Evolutionary conservation across 2,888 invertebrate genomes (phyloP), one percentile per base, ranked within the genome.

Genomic region (Mesoligia furuncula): DNA sequence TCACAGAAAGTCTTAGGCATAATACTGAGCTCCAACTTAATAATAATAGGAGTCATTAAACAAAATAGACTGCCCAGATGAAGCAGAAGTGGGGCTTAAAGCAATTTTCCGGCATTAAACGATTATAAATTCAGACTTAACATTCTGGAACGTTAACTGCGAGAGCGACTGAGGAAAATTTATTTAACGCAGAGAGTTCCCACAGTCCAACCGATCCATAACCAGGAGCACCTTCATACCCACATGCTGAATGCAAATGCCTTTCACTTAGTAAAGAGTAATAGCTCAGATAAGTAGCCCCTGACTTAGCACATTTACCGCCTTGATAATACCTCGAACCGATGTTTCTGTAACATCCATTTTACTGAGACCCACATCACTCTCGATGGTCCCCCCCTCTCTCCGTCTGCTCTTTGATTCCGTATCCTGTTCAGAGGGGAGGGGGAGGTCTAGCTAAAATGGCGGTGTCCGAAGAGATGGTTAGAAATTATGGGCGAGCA

Each of bases 291-390:
- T 92, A 94, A 94, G 94, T 94, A 94, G 93, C 93, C 93, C 88
- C 94, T 94, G 94, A 95, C 94, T 93, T 92, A 92, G 94, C 94
- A 95, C 94, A 93, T 95, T 95, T 92, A 91, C 92, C 89, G 90
- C 88, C 88, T 88, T 91, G 93, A 92, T 93, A 93, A 93, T 94
- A 90, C 91, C 90, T 89, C 88, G 87, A 92, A 93, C 93, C 93
- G 92, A 94, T 93, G 93, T 93, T 92, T 88, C 89, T 70, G 77
- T 88, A 76, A 84, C 85, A 85, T 76, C 94, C 92, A 93, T 70
- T 83, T 24, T 89, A 88, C 57, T 36, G 13, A 81, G 94, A 91
- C 72, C 94, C 77, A 45, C 84, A 85, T 83, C 85, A 77, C 75
- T 80, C 76, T 80, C 73, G 75, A 85, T 81, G 66, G 31, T 62